Evolutionary conservation across 1,140 invertebrate genomes (phyloP).

Genomic region (Pteromalus puparum): DNA sequence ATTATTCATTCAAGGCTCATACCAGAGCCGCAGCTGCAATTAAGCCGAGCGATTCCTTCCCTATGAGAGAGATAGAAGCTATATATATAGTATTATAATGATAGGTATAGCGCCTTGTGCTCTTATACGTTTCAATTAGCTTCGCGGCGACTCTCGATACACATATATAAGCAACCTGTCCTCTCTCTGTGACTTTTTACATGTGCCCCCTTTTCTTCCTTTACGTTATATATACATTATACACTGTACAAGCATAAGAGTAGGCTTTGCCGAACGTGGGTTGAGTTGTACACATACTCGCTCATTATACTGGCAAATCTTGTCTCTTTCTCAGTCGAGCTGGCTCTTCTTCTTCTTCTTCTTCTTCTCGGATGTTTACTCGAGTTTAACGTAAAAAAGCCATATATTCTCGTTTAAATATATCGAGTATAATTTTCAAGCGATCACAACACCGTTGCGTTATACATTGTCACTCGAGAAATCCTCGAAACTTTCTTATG

Average conservation of each 20-base stretch:
- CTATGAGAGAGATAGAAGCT: not conserved
- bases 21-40: not conserved
- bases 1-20: slow-evolving; percentile 35
- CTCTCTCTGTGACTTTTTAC: not conserved
- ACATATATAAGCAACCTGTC: not conserved
- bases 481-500: no score
- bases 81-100: not conserved
- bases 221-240: no score
- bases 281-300: no score
- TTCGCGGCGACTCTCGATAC: not conserved
- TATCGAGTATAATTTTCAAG: no score
- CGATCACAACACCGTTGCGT: no score
- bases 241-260: not conserved
- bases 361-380: not conserved
- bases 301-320: slow-evolving; percentile 1
- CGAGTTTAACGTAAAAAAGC: not conserved
- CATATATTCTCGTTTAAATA: no score
- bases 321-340: not conserved
- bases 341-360: not conserved
- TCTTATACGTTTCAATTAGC: not conserved
- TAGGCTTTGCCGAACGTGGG: not conserved
- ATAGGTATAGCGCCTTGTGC: not conserved
- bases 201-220: no score
- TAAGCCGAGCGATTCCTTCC: not conserved
- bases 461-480: no score